Percentiles rank a stretch among this genome's conserved stretches.
phyloP scores from a whole-genome alignment of 2,113 vertebrate genomes.

The Amphilophus citrinellus region DNA sequence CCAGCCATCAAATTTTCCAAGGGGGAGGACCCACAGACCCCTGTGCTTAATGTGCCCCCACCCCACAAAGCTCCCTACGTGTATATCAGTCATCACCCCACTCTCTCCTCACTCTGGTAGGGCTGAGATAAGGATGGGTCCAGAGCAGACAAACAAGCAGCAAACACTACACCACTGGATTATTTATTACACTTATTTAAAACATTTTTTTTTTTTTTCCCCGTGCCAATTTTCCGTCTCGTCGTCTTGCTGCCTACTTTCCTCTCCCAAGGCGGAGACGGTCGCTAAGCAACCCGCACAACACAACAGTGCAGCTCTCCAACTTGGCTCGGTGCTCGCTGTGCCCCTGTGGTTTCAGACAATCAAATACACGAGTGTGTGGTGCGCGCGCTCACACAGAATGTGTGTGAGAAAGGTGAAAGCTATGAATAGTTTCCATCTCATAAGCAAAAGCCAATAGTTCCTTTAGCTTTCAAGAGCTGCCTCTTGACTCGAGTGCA shows the following conservation, averaged over 20 bases:
- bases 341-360: conserved; percentile 67
- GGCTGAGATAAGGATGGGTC: not conserved
- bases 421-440: conserved; percentile 67
- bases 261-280: conserved; percentile 55
- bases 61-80: rapidly evolving
- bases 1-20: not conserved
- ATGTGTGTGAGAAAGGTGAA: conserved; percentile 55
- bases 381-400: not conserved
- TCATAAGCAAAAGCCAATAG: conserved; percentile 51
- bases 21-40: not conserved
- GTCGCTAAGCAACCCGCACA: conserved; percentile 77
- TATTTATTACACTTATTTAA: conserved; percentile 47
- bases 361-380: conserved; percentile 62
- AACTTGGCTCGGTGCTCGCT: conserved; percentile 52
- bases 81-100: not conserved
- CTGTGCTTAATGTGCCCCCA: not conserved
- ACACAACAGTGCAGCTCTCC: conserved; percentile 70
- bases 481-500: conserved; percentile 45
- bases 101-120: not conserved
- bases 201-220: not conserved
- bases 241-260: conserved; percentile 47
- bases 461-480: conserved; percentile 49
- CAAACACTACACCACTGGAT: conserved; percentile 38
- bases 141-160: conserved; percentile 31
- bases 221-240: conserved; percentile 42